A percentile compares a stretch with the other conserved stretches of the same genome.
Evolutionary conservation across 2,113 vertebrate genomes (phyloP).

Genomic region (Menura novaehollandiae): DNA sequence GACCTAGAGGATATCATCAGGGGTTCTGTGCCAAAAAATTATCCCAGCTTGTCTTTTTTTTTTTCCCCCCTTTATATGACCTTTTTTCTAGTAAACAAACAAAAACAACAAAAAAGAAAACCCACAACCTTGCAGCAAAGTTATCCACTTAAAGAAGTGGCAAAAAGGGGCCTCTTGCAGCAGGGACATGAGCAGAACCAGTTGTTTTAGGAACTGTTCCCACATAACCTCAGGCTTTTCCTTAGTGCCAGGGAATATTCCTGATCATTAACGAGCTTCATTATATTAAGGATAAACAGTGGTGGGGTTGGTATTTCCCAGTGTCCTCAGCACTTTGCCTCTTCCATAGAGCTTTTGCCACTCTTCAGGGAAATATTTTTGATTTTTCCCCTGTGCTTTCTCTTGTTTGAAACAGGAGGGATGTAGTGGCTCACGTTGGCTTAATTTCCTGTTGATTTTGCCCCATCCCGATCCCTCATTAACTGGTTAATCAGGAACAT

Average conservation of each 20-base stretch:
- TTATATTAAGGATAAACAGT: rapidly evolving
- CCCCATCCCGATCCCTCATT: not conserved
- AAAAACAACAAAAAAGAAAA: not conserved
- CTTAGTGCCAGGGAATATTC: not conserved
- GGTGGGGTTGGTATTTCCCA: not conserved
- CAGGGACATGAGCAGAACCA: not conserved
- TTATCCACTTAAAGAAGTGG: not conserved
- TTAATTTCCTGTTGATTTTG: not conserved
- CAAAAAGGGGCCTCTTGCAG: not conserved
- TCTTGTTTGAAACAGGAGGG: not conserved
- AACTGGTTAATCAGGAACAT: not conserved
- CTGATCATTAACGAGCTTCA: not conserved
- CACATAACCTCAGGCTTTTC: not conserved
- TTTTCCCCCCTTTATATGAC: not conserved
- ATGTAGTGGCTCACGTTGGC: not conserved
- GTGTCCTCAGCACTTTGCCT: not conserved
- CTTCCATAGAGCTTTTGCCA: not conserved
- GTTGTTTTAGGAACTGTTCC: not conserved
- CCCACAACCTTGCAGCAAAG: not conserved
- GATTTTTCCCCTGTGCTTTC: not conserved
- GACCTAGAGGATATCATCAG: not conserved
- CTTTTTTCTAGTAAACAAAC: not conserved
- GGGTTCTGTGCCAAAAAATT: not conserved
- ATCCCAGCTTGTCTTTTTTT: not conserved
- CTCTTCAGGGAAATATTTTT: not conserved